A percentile compares a stretch with the other conserved stretches of the same genome.
phyloP scores from a whole-genome alignment of 2,888 invertebrate genomes.

The Chrysopilus asiliformis region DNA sequence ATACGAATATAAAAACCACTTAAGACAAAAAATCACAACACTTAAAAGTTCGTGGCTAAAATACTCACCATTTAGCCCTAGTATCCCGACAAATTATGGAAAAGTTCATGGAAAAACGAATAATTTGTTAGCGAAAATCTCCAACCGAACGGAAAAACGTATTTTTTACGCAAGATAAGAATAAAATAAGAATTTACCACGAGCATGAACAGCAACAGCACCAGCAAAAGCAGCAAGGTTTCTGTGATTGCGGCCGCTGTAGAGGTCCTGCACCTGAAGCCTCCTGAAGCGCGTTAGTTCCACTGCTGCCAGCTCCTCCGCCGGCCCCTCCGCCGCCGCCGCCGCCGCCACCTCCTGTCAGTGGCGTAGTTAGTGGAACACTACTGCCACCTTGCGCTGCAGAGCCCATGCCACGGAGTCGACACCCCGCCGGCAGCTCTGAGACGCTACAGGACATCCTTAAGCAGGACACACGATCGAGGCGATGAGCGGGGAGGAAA shows the following conservation, averaged over 20 bases:
- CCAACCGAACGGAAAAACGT: too few species aligned
- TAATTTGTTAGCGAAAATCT: too few species aligned
- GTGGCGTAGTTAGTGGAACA: conserved; percentile 22
- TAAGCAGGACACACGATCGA: conserved; percentile 15
- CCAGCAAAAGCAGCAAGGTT: conserved; percentile 53
- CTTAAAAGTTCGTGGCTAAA: too few species aligned
- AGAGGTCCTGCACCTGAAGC: conserved; percentile 27
- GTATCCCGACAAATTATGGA: too few species aligned
- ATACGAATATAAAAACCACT: too few species aligned
- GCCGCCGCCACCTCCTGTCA: conserved; percentile 18
- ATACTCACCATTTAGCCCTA: too few species aligned
- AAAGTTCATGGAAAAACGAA: too few species aligned
- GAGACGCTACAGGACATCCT: conserved; percentile 48
- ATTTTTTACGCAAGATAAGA: too few species aligned
- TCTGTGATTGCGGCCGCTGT: conserved; percentile 37
- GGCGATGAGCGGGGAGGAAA: too few species aligned
- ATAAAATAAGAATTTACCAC: too few species aligned
- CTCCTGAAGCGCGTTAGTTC: conserved; percentile 30
- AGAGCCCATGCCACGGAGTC: conserved; percentile 36
- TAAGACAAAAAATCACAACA: too few species aligned
- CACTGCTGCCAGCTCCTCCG: conserved; percentile 18
- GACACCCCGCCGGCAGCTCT: conserved; percentile 37
- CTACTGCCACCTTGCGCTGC: conserved; percentile 26
- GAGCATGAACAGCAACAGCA: conserved; percentile 60
- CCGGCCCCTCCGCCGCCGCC: conserved; percentile 19